phyloP scores from a whole-genome alignment of 2,797 vertebrate genomes.

The Chelmon rostratus region DNA sequence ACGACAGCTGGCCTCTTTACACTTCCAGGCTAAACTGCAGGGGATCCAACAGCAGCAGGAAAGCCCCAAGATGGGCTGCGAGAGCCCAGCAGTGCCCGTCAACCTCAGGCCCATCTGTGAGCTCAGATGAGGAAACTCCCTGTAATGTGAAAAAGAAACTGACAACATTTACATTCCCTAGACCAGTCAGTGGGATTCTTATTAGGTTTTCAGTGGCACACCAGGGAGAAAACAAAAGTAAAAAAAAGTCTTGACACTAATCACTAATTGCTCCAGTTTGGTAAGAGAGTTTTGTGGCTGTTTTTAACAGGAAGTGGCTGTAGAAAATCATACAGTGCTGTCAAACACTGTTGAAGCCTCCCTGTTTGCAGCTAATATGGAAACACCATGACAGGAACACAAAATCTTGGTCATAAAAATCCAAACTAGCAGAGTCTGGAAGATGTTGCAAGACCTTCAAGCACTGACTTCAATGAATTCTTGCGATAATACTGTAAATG shows the following conservation, averaged over 20 bases:
- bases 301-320: neutral
- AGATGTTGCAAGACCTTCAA: slow-evolving; percentile 3
- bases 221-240: neutral
- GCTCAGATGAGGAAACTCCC: slow-evolving; percentile 30
- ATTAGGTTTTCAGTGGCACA: neutral
- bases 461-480: slow-evolving; percentile 18
- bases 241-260: neutral
- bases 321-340: neutral
- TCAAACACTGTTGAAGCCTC: neutral
- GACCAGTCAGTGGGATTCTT: neutral
- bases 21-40: slow-evolving; percentile 49
- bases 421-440: neutral
- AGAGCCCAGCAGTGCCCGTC: slow-evolving; percentile 48
- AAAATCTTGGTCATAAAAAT: slow-evolving; percentile 5
- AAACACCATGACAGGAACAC: slow-evolving; percentile 6
- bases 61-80: slow-evolving; percentile 16
- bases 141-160: slow-evolving; percentile 19
- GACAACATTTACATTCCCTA: slow-evolving; percentile 11
- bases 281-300: neutral
- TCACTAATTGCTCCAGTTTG: neutral
- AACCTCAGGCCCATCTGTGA: slow-evolving; percentile 33
- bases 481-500: slow-evolving; percentile 21
- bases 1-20: slow-evolving; percentile 54
- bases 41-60: slow-evolving; percentile 32
- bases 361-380: neutral